Evolutionary conservation across 2,888 invertebrate genomes (phyloP), one percentile per base, ranked within the genome.

Genomic region (Andrena flavipes): DNA sequence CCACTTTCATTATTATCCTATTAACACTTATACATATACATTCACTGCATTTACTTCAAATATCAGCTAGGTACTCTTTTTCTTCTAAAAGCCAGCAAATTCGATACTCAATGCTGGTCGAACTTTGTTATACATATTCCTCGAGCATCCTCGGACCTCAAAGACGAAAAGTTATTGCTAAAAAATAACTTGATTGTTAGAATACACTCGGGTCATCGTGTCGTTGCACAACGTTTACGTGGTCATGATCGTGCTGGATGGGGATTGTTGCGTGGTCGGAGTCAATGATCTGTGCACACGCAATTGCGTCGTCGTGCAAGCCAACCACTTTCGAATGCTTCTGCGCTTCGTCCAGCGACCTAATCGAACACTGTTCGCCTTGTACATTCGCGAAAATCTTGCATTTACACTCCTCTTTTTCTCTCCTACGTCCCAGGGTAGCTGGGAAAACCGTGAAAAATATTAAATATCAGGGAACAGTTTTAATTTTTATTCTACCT

Each of bases 261-360:
- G 33, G 74, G 82, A 83, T 81, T 33, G 77, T 82, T 88, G 87
- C 83, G 82, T 81, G 87, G 82, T 83, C 59, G 80, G 84, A 90
- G 91, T 91, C 90, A 91, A 91, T 91, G 91, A 91, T 91, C 91
- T 88, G 90, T 86, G 84, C 80, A 83, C 86, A 87, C 88, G 87
- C 88, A 85, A 89, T 91, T 88, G 89, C 91, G 88, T 89, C 84
- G 87, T 84, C 77, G 63, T 81, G 81, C 84, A 81, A 84, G 84
- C 83, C 81, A 73, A 49, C 79, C 76, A 87, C 87, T 87, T 87
- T 87, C 87, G 75, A 88, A 87, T 87, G 84, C 80, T 76, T 86
- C 71, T 49, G 74, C 73, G 84, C 76, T 80, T 71, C 76, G 67
- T 73, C 74, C 59, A 54, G 65, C 76, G 65, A 75, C 76, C 82